phyloP scores from a whole-genome alignment of 92 coral and sea anemone genomes.

The Epizoanthus stellaris region DNA sequence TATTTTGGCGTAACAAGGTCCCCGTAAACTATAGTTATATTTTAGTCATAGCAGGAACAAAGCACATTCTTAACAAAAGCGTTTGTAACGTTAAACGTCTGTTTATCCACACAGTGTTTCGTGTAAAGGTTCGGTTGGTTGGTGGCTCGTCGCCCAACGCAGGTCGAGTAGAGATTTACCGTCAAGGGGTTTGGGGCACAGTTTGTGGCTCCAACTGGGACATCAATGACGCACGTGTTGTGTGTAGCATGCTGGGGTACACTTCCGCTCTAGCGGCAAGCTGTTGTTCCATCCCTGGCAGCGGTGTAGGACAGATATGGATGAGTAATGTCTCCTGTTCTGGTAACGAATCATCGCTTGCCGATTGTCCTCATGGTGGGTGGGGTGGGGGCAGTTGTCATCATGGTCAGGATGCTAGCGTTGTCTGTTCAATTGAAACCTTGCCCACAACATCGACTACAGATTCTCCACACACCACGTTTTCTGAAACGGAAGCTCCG shows the following conservation, averaged over 20 bases:
- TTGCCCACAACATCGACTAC: neutral
- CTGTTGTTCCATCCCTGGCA: constrained; percentile 22
- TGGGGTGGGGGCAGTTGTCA: constrained; percentile 25
- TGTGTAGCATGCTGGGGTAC: constrained; percentile 40
- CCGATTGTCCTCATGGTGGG: constrained; percentile 18
- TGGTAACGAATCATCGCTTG: constrained; percentile 34
- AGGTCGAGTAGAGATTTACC: constrained; percentile 31
- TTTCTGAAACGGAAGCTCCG: neutral
- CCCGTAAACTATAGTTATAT: too few relatives aligned
- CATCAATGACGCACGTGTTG: constrained; percentile 17
- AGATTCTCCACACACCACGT: neutral
- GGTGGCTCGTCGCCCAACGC: neutral
- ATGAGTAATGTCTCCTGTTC: constrained; percentile 43
- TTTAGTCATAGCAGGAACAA: too few relatives aligned
- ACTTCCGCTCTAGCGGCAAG: constrained; percentile 20
- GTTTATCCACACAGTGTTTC: neutral
- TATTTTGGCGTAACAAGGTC: too few relatives aligned
- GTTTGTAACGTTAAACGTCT: neutral
- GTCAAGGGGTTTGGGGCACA: constrained; percentile 42
- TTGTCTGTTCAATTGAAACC: constrained; percentile 31
- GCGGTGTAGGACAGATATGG: constrained; percentile 30
- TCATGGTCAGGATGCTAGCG: constrained; percentile 56
- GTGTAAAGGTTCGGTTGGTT: constrained; percentile 17
- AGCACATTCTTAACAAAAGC: too few relatives aligned
- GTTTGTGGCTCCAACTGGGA: constrained; percentile 39